Conservation (phyloP, 1,140 invertebrate genomes). For the Bombus affinis region DNA sequence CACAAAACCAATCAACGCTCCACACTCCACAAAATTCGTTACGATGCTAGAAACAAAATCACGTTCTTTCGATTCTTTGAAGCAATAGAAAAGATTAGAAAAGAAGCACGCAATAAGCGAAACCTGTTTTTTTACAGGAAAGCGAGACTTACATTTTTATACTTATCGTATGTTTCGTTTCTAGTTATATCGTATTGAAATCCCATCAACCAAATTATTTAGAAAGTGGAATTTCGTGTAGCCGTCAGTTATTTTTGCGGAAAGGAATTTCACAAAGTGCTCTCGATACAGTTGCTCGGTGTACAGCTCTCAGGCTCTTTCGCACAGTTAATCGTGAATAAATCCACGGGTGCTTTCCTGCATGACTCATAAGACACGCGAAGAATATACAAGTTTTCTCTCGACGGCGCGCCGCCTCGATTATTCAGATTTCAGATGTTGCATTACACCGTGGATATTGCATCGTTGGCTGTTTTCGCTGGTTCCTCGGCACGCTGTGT, state of each 20-base stretch:
- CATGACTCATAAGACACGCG: constrained; percentile 48
- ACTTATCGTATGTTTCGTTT: too few species aligned
- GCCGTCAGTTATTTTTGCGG: neutral
- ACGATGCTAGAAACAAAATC: too few species aligned
- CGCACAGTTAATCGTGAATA: constrained; percentile 28
- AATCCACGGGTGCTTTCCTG: constrained; percentile 31
- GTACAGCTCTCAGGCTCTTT: neutral
- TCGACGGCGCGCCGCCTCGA: constrained; percentile 39
- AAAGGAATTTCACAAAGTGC: neutral
- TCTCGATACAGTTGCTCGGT: neutral
- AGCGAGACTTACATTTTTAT: too few species aligned
- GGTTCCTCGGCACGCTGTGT: neutral
- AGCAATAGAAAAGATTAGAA: too few species aligned
- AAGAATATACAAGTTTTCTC: constrained; percentile 51
- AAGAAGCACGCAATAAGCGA: too few species aligned
- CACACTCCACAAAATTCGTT: too few species aligned
- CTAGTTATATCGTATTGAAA: too few species aligned
- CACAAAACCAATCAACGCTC: too few species aligned
- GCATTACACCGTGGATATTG: constrained; percentile 15
- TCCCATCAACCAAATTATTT: too few species aligned
- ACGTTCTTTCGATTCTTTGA: too few species aligned
- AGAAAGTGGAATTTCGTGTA: too few species aligned
- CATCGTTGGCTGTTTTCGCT: constrained; percentile 20
- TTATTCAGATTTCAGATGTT: constrained; percentile 56
- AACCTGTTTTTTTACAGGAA: too few species aligned